These are phyloP conservation scores for Empidonax traillii DNA, from an alignment of 2,113 vertebrate genomes.

Conservation along the genomic window DNA sequence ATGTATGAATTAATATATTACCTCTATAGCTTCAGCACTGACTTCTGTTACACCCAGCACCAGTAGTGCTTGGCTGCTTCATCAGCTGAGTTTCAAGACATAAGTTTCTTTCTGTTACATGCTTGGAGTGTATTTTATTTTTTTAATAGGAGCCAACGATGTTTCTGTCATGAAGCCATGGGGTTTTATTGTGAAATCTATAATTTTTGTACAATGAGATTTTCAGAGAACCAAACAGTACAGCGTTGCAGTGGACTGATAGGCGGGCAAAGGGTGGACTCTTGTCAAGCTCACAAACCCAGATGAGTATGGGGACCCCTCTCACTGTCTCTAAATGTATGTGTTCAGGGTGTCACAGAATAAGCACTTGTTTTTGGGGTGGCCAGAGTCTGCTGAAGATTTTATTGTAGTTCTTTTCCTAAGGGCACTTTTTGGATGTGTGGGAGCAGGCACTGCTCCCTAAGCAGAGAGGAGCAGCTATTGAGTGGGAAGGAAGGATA, in stretches of 20 bases:
- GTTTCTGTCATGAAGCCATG: not conserved
- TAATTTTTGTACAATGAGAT: not conserved
- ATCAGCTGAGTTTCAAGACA: not conserved
- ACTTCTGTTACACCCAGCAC: not conserved
- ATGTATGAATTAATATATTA: not conserved
- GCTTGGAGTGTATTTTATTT: not conserved
- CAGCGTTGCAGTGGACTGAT: accelerated
- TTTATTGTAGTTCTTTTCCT: not conserved
- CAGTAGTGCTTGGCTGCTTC: not conserved
- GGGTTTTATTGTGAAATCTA: not conserved
- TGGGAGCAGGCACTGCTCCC: not conserved
- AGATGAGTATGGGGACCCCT: not conserved
- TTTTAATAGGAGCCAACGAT: not conserved
- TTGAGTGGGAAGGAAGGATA: not conserved
- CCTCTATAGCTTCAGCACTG: not conserved
- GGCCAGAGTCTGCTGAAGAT: not conserved
- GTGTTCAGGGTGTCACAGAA: not conserved
- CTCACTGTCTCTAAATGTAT: not conserved
- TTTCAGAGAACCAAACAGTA: not conserved
- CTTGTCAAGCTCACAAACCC: not conserved
- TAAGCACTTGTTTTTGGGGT: not conserved
- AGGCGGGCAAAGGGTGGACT: not conserved
- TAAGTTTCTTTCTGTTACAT: not conserved
- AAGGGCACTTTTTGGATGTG: not conserved
- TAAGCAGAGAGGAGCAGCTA: not conserved